Conservation (phyloP, 2,888 invertebrate species). For the Polylopha cassiicola region DNA sequence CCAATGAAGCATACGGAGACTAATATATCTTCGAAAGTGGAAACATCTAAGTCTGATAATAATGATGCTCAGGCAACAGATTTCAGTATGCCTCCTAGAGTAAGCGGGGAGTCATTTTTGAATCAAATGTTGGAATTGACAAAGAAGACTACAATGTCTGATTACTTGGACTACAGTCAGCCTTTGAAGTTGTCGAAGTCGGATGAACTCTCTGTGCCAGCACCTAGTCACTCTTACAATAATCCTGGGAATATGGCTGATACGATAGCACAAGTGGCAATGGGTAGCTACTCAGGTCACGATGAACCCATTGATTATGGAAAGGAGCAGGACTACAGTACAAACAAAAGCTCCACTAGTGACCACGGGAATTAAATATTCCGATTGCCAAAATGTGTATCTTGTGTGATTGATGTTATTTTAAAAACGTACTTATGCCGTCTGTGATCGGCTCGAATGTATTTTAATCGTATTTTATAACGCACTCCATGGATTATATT, state of each 20-base stretch:
- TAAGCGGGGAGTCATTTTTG: slow-evolving; percentile 66
- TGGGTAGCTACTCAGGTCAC: slow-evolving; percentile 63
- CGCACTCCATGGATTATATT: not conserved
- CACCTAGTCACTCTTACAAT: slow-evolving; percentile 67
- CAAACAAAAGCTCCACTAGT: slow-evolving; percentile 41
- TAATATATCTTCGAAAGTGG: slow-evolving; percentile 69
- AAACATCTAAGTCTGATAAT: slow-evolving; percentile 53
- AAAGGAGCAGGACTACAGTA: slow-evolving; percentile 61
- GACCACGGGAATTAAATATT: slow-evolving; percentile 47
- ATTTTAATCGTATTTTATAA: slow-evolving; percentile 7
- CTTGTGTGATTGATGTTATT: no score
- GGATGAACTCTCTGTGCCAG: slow-evolving; percentile 72
- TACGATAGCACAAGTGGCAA: slow-evolving; percentile 62
- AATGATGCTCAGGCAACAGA: slow-evolving; percentile 59
- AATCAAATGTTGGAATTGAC: slow-evolving; percentile 75
- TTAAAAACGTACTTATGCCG: no score
- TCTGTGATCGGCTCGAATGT: no score
- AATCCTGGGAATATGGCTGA: slow-evolving; percentile 59
- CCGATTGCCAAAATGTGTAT: no score
- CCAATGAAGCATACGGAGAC: slow-evolving; percentile 61
- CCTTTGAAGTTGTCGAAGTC: slow-evolving; percentile 78
- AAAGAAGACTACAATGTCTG: slow-evolving; percentile 72
- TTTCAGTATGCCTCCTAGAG: slow-evolving; percentile 68
- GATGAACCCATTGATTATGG: slow-evolving; percentile 63
- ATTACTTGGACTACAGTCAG: slow-evolving; percentile 73